These are phyloP conservation scores for Helicoverpa assulta DNA, from an alignment of 2,888 invertebrate species.

Conservation along the genomic window DNA sequence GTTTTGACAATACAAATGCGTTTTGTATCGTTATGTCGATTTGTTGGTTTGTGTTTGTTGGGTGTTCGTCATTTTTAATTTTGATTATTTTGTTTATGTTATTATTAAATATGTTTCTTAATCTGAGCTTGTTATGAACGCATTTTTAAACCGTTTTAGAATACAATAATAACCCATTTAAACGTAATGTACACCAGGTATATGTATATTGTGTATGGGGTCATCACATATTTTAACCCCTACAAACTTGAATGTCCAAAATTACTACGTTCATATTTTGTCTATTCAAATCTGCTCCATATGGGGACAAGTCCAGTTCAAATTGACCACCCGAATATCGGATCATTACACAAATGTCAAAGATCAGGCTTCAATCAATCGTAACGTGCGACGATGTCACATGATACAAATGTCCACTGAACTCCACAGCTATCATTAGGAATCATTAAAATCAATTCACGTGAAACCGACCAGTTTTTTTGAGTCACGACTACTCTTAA, in stretches of 20 bases:
- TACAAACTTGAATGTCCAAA: neutral
- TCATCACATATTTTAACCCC: neutral
- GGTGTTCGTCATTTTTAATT: constrained; percentile 29
- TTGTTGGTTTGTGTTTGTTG: constrained; percentile 29
- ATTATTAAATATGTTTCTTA: no score
- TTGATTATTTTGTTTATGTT: neutral
- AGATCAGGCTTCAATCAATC: constrained; percentile 56
- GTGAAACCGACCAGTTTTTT: constrained; percentile 60
- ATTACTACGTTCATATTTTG: neutral
- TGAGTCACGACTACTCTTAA: constrained; percentile 80
- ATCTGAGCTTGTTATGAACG: neutral
- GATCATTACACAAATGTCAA: constrained; percentile 57
- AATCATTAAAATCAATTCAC: constrained; percentile 75
- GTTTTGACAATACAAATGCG: constrained; percentile 70
- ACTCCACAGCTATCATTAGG: constrained; percentile 66
- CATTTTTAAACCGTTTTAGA: no score
- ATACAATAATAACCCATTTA: no score
- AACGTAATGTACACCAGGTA: no score
- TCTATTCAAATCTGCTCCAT: neutral
- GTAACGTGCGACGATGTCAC: constrained; percentile 62
- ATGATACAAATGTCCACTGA: constrained; percentile 57
- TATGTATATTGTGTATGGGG: no score
- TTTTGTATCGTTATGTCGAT: constrained; percentile 57
- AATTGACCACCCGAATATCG: constrained; percentile 35
- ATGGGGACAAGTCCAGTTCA: constrained; percentile 10